These are phyloP conservation scores for Aplodontia rufa DNA, from an alignment of 2,113 vertebrate genomes.

Conservation along the genomic window DNA sequence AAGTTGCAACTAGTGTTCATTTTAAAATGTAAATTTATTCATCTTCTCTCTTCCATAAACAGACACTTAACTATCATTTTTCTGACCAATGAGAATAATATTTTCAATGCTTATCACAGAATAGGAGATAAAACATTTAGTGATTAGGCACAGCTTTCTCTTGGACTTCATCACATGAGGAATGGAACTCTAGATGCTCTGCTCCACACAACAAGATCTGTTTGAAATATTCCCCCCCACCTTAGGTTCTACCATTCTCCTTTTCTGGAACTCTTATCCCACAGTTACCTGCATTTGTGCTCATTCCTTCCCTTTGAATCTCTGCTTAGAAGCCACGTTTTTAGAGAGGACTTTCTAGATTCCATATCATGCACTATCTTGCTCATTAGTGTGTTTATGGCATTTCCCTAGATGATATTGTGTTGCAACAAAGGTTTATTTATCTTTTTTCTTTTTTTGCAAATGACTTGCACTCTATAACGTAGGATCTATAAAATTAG, in stretches of 20 bases:
- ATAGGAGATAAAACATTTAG: neutral
- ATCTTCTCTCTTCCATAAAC: rapidly evolving
- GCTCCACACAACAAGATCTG: neutral
- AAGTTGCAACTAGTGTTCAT: neutral
- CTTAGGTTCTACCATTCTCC: neutral
- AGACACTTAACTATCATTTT: neutral
- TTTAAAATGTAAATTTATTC: neutral
- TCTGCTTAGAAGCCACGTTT: neutral
- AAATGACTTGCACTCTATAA: neutral
- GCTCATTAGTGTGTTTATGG: neutral
- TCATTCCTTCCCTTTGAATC: neutral
- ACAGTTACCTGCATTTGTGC: neutral
- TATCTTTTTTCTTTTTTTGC: neutral
- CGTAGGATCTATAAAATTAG: neutral
- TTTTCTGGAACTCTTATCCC: neutral
- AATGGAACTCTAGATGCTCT: neutral
- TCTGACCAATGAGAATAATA: neutral
- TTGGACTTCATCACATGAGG: neutral
- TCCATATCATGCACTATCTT: neutral
- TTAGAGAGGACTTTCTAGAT: neutral
- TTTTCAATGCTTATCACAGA: neutral
- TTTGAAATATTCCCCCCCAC: neutral
- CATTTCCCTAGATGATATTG: neutral
- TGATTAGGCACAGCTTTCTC: neutral
- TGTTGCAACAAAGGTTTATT: neutral